Evolutionary conservation across 2,888 invertebrate genomes (phyloP).

Genomic region (Bombylius discolor): DNA sequence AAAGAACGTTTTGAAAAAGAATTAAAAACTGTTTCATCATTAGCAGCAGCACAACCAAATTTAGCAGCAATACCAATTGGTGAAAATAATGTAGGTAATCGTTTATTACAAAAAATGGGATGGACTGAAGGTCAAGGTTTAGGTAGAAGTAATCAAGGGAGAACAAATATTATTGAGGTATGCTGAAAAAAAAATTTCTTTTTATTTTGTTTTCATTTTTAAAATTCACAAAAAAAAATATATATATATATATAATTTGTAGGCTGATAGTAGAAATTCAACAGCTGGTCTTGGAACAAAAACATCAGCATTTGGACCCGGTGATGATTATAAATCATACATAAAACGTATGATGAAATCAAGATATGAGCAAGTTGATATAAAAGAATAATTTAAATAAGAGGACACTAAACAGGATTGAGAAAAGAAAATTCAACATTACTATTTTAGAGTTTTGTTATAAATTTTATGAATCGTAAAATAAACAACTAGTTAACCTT

Average conservation of each 20-base stretch:
- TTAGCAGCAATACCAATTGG: slow-evolving; percentile 43
- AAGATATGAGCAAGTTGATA: slow-evolving; percentile 33
- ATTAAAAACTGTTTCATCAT: slow-evolving; percentile 34
- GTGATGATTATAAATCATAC: slow-evolving; percentile 36
- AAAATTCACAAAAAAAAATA: neutral
- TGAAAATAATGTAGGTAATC: slow-evolving; percentile 86
- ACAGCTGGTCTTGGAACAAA: slow-evolving; percentile 82
- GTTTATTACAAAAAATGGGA: slow-evolving; percentile 95
- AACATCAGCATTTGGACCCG: slow-evolving; percentile 25
- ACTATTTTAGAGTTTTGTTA: too few species aligned
- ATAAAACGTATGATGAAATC: slow-evolving; percentile 38
- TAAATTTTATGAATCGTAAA: too few species aligned
- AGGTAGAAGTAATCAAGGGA: slow-evolving; percentile 84
- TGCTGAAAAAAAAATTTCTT: slow-evolving; percentile 16
- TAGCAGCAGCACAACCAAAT: slow-evolving; percentile 31
- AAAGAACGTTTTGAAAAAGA: slow-evolving; percentile 59
- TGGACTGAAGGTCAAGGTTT: slow-evolving; percentile 96
- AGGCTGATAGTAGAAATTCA: slow-evolving; percentile 42
- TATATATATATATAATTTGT: neutral
- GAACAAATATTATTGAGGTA: slow-evolving; percentile 85
- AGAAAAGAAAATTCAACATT: too few species aligned
- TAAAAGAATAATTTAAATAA: slow-evolving; percentile 12
- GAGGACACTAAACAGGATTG: too few species aligned
- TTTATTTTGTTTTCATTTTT: too few species aligned
- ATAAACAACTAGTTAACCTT: too few species aligned